A percentile compares a stretch with the other conserved stretches of the same genome.
phyloP scores from a whole-genome alignment of 2,113 vertebrate genomes.

The Crotophaga sulcirostris region DNA sequence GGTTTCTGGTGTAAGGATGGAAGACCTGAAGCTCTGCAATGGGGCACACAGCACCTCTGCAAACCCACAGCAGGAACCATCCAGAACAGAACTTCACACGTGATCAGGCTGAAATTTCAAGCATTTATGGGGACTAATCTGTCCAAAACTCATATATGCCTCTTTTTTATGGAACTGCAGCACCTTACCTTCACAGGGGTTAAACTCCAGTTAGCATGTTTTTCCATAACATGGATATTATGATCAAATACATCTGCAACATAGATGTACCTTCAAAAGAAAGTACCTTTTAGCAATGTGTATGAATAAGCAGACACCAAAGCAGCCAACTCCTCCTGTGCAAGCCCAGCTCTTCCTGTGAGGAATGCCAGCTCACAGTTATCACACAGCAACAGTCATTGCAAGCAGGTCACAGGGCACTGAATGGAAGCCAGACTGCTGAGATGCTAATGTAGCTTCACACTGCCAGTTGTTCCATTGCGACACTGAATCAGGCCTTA shows the following conservation, averaged over 20 bases:
- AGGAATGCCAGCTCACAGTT: not conserved
- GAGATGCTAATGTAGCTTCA: not conserved
- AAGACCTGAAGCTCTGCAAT: not conserved
- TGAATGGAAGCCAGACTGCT: not conserved
- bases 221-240: constrained; percentile 82
- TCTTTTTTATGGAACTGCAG: not conserved
- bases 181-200: constrained; percentile 83
- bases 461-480: not conserved
- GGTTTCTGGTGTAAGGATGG: not conserved
- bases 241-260: constrained; percentile 76
- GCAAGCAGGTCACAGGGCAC: not conserved
- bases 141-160: not conserved
- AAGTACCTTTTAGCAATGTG: not conserved
- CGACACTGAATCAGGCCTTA: not conserved
- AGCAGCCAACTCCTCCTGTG: not conserved
- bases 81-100: not conserved
- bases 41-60: not conserved
- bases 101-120: not conserved
- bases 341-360: not conserved
- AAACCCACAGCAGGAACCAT: not conserved
- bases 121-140: not conserved
- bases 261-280: constrained; percentile 85
- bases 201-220: constrained; percentile 78
- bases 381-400: not conserved
- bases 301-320: not conserved